Base-by-base conservation (phyloP, 2,113 vertebrate species). In the Sinocyclocheilus grahami region DNA sequence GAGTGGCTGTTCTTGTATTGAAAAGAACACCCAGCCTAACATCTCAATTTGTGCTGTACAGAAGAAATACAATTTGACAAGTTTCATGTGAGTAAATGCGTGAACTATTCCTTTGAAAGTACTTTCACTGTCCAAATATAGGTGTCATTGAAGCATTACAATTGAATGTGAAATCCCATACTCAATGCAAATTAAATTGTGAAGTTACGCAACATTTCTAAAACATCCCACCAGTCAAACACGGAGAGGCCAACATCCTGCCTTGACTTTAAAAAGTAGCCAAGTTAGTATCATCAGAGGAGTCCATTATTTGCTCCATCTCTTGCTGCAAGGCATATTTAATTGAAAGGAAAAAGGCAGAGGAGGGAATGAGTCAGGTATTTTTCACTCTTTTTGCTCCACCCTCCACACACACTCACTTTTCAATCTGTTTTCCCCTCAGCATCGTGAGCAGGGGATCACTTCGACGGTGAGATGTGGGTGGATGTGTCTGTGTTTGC, bases 401-500 rank as follows among this genome's bases (percentile, higher is more conserved):
- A 86, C 85, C 81, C 90, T 89, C 85, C 86, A 81, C 92, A 87
- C 80, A 72, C 90, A 86, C 72, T 89, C 87, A 85, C 83, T 92
- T 91, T 89, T 91, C 90, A 93, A 92, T 93, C 90, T 92, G 90
- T 88, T 92, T 85, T 92, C 91, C 85, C 89, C 86, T 89, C 62
- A 58, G 90, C 93, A 91, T 91, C 84, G 86, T 92, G 93, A 94
- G 92, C 91, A 83, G 30, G 90, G 91, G 93, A 93, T 92, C 92
- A 90, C 92, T 93, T 91, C 86, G 91, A 92, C 91, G 92, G 91
- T 87, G 89, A 79, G 10, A 88, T 85, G 94, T 95, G 87, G 94
- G 94, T 88, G 93, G 91, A 82, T 91, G 93, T 93, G 92, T 93
- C 93, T 92, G 93, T 94, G 92, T 94, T 92, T 84, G 92, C 89